phyloP scores from a whole-genome alignment of 37 sponge, comb jelly and placozoan species.

The Cladorhizidae sp. region DNA sequence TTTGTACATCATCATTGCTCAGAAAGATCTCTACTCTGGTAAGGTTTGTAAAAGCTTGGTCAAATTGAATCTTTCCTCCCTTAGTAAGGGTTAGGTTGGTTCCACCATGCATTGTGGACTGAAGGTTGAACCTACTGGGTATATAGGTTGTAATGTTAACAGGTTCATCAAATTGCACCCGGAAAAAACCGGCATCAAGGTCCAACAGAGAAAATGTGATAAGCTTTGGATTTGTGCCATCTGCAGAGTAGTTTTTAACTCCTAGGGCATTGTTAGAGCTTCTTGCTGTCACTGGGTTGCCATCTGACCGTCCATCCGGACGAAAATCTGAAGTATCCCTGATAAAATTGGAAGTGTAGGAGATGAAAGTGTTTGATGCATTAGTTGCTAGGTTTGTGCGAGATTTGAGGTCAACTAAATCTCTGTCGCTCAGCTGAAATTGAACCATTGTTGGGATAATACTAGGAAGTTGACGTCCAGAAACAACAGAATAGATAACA shows the following conservation, averaged over 20 bases:
- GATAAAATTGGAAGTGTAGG: conserved; percentile 43
- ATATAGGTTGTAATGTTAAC: conserved; percentile 62
- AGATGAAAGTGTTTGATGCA: conserved; percentile 65
- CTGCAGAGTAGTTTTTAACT: conserved; percentile 41
- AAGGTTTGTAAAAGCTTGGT: conserved; percentile 18
- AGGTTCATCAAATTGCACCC: conserved; percentile 78
- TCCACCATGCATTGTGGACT: conserved; percentile 33
- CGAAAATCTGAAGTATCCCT: conserved; percentile 57
- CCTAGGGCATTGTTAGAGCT: conserved; percentile 21
- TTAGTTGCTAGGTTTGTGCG: conserved; percentile 55
- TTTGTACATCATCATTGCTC: conserved; percentile 46
- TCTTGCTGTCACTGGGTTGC: conserved; percentile 41
- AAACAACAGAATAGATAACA: conserved; percentile 14
- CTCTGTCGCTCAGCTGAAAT: conserved; percentile 21
- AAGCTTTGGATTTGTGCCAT: conserved; percentile 63
- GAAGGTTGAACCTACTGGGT: conserved; percentile 60
- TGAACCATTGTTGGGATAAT: conserved; percentile 18
- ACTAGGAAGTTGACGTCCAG: not conserved
- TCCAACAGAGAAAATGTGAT: conserved; percentile 64
- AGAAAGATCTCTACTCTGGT: conserved; percentile 55
- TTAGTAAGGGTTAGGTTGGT: conserved; percentile 39
- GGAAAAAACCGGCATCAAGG: conserved; percentile 53
- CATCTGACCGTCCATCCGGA: conserved; percentile 16
- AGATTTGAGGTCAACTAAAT: conserved; percentile 73
- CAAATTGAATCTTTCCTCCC: conserved; percentile 33